phyloP scores from a whole-genome alignment of 2,113 vertebrate genomes.

The Rhinopithecus roxellana region DNA sequence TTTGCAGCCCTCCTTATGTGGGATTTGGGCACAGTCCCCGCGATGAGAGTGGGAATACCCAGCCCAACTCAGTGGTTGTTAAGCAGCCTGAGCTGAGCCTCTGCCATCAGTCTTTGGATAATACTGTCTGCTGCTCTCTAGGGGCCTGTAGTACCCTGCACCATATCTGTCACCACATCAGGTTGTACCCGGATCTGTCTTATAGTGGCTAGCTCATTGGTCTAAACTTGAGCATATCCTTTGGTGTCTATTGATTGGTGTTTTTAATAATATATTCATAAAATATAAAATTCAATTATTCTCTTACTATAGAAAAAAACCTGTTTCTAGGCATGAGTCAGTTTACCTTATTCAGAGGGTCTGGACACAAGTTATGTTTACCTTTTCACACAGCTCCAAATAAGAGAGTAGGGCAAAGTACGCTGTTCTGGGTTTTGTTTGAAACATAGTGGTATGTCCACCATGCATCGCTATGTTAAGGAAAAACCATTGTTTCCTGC shows the following conservation, averaged over 20 bases:
- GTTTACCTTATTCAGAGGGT: background rate
- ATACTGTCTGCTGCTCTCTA: background rate
- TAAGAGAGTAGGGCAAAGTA: background rate
- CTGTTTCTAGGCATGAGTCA: background rate
- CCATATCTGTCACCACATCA: fast-evolving
- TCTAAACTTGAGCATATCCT: background rate
- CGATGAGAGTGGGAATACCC: too few relatives aligned
- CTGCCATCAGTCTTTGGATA: background rate
- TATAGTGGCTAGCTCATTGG: background rate
- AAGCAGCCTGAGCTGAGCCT: background rate
- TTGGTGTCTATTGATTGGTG: background rate
- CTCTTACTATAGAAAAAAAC: background rate
- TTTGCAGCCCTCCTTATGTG: background rate
- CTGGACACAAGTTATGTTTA: background rate
- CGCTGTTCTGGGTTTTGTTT: background rate
- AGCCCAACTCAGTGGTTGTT: background rate
- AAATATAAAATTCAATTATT: background rate
- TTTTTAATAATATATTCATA: background rate
- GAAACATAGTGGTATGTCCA: background rate
- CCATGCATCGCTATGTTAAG: background rate
- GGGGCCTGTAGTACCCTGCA: fast-evolving
- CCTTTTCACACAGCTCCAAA: background rate
- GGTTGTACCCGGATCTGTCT: background rate
- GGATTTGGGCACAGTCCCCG: background rate
- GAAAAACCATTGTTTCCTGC: background rate